phyloP scores from a whole-genome alignment of 2,113 vertebrate genomes.

The Dasyurus viverrinus region DNA sequence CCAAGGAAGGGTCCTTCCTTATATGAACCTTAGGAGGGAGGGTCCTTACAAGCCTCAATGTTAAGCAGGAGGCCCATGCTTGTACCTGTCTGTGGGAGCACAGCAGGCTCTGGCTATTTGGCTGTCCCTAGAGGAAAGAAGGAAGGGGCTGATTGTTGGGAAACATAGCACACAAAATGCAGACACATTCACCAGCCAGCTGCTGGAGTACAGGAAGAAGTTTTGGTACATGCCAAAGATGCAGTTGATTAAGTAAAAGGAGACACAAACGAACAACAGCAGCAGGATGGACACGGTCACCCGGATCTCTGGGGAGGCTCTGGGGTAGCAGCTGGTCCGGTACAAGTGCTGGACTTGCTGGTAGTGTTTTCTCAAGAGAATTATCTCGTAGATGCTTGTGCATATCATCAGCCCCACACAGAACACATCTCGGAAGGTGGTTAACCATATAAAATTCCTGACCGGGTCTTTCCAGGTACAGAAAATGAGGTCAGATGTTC shows the following conservation, averaged over 20 bases:
- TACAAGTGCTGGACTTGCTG: conserved; percentile 22
- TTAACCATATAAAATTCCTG: background rate
- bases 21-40: background rate
- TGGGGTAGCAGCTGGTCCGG: background rate
- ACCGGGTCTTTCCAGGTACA: background rate
- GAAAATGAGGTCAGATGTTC: background rate
- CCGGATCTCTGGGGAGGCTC: conserved; percentile 1
- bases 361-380: conserved; percentile 37
- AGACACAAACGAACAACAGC: conserved; percentile 13
- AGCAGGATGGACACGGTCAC: conserved; percentile 32
- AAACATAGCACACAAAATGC: conserved; percentile 28
- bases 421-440: conserved; percentile 7
- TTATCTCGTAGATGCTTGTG: conserved; percentile 31
- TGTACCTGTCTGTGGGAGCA: background rate
- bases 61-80: background rate
- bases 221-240: background rate
- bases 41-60: background rate
- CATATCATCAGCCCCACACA: conserved; percentile 51
- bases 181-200: background rate
- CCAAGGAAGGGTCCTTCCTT: background rate
- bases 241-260: conserved; percentile 44
- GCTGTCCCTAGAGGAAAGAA: conserved; percentile 27
- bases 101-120: background rate
- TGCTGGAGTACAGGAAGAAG: background rate
- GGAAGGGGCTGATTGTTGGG: conserved; percentile 42